phyloP scores from a whole-genome alignment of 2,888 invertebrate genomes.

The Drosophila mimica region DNA sequence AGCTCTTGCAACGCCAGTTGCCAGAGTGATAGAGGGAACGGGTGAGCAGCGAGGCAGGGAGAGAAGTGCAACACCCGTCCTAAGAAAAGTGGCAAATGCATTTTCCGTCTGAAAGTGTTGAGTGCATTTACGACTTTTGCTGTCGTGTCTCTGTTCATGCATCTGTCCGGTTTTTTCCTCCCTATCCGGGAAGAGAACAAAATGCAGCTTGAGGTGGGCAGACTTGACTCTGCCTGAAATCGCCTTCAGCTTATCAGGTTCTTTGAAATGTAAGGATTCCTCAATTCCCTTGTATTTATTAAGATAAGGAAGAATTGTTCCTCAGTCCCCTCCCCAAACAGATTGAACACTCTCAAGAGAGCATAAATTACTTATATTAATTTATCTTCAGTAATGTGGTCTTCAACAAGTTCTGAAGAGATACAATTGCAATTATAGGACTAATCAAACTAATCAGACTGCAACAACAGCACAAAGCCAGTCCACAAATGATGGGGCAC shows the following conservation, averaged over 20 bases:
- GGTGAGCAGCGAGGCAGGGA: neutral
- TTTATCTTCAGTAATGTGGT: neutral
- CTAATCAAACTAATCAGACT: neutral
- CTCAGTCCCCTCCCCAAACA: too few species aligned
- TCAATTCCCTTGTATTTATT: neutral
- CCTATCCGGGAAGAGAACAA: neutral
- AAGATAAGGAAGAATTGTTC: neutral
- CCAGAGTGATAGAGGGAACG: too few species aligned
- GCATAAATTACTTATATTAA: neutral
- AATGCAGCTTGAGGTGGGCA: neutral
- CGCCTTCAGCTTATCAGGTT: neutral
- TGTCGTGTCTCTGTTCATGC: conserved; percentile 24
- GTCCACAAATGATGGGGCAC: neutral
- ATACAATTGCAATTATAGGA: neutral
- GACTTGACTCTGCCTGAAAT: neutral
- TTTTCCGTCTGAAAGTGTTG: conserved; percentile 75
- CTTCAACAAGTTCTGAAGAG: neutral
- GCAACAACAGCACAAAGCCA: neutral
- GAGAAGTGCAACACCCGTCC: conserved; percentile 27
- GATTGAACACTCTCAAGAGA: neutral
- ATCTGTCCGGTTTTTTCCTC: conserved; percentile 3
- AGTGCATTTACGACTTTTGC: conserved; percentile 75
- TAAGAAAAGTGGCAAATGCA: conserved; percentile 70
- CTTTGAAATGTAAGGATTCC: neutral
- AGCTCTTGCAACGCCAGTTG: conserved; percentile 11